Percentiles rank a stretch among this genome's conserved stretches.
phyloP scores from a whole-genome alignment of 2,113 vertebrate genomes.

The Malurus cyaneus region DNA sequence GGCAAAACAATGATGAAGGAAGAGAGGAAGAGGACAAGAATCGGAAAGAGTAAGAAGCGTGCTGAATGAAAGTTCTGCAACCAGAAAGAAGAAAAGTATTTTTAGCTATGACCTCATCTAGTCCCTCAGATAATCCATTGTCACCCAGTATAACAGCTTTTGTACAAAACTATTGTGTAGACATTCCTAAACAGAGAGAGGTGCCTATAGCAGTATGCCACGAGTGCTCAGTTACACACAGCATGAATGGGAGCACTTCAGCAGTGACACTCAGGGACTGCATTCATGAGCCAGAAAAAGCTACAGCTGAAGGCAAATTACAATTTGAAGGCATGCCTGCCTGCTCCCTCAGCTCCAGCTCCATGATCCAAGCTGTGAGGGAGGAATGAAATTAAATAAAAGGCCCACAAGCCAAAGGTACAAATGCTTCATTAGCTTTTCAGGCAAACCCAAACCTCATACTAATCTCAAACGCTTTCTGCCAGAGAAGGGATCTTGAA shows the following conservation, averaged over 20 bases:
- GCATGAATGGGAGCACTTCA: constrained; percentile 3
- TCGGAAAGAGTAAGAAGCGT: not conserved
- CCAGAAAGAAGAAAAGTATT: not conserved
- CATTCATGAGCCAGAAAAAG: not conserved
- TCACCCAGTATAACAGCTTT: not conserved
- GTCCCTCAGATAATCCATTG: not conserved
- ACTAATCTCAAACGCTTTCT: not conserved
- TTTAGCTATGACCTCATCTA: not conserved
- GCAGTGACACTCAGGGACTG: not conserved
- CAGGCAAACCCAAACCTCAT: not conserved
- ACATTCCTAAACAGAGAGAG: not conserved
- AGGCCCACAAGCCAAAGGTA: not conserved
- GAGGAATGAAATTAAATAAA: constrained; percentile 16
- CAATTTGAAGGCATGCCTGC: not conserved
- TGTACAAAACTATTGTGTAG: not conserved
- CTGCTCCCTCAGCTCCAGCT: not conserved
- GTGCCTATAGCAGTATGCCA: not conserved
- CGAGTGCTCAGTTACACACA: not conserved
- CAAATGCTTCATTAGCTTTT: constrained; percentile 12
- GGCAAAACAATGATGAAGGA: not conserved
- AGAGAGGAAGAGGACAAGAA: not conserved
- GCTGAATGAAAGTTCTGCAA: not conserved
- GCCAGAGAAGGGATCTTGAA: not conserved
- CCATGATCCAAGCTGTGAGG: not conserved
- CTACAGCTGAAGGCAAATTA: constrained; percentile 24